phyloP scores from a whole-genome alignment of 2,113 vertebrate species.

The Amphilophus citrinellus region DNA sequence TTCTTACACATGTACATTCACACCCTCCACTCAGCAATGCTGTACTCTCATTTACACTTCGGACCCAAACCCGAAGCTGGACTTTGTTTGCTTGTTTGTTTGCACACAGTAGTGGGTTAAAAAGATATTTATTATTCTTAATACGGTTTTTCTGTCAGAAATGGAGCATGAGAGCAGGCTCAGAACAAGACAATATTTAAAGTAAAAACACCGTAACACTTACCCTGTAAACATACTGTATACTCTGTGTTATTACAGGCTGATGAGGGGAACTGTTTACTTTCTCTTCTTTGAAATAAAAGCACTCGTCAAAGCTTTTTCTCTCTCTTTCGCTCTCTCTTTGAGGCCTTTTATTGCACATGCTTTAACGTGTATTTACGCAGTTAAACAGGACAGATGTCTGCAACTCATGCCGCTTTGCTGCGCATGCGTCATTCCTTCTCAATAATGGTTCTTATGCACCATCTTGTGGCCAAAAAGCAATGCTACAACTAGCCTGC shows the following conservation, averaged over 20 bases:
- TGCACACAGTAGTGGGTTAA: not conserved
- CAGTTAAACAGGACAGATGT: not conserved
- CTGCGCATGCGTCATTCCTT: not conserved
- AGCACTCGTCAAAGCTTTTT: not conserved
- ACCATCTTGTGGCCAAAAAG: constrained; percentile 40
- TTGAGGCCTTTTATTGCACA: not conserved
- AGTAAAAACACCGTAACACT: not conserved
- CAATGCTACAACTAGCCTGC: not conserved
- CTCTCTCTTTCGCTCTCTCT: not conserved
- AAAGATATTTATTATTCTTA: not conserved
- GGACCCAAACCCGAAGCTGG: constrained; percentile 19
- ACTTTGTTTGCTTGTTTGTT: constrained; percentile 18
- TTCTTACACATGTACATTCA: constrained; percentile 73
- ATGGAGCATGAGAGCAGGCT: not conserved
- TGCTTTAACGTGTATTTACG: constrained; percentile 4
- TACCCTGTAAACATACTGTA: not conserved
- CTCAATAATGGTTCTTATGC: constrained; percentile 3
- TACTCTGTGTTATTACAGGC: not conserved
- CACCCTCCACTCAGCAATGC: constrained; percentile 56
- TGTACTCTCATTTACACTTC: constrained; percentile 64
- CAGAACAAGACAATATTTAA: not conserved
- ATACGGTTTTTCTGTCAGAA: not conserved
- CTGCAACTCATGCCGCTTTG: not conserved
- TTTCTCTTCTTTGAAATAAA: not conserved
- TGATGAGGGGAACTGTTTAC: not conserved